These are phyloP conservation scores for Folsomia candida DNA, from an alignment of 2,888 invertebrate genomes.

Conservation along the genomic window DNA sequence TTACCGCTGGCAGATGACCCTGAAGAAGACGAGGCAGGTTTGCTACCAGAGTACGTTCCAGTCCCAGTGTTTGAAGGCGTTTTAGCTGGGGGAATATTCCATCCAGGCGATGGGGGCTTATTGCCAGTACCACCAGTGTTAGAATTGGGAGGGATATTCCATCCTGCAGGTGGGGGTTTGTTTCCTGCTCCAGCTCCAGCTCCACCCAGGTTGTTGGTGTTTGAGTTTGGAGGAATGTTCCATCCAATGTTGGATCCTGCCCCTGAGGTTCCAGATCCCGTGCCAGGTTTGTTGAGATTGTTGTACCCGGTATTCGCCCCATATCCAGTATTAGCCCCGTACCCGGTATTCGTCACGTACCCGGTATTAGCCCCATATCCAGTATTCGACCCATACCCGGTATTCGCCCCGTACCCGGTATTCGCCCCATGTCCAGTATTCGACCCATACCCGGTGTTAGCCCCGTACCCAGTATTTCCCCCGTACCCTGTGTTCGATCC, in stretches of 20 bases:
- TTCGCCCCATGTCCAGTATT: constrained; percentile 20
- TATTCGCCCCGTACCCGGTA: constrained; percentile 22
- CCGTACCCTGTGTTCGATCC: constrained; percentile 17
- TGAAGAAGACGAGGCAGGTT: background rate
- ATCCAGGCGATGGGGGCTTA: constrained; percentile 27
- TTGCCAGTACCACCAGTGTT: constrained; percentile 20
- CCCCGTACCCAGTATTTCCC: constrained; percentile 6
- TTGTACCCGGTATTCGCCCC: constrained; percentile 28
- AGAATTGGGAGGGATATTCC: background rate
- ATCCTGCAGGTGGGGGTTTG: constrained; percentile 30
- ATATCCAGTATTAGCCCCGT: constrained; percentile 12
- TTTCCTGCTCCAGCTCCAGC: constrained; percentile 12
- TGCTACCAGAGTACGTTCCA: background rate
- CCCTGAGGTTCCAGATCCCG: constrained; percentile 14
- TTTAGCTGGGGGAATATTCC: constrained; percentile 9
- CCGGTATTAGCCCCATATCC: constrained; percentile 22
- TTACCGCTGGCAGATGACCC: background rate
- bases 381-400: constrained; percentile 25
- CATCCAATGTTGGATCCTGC: constrained; percentile 23
- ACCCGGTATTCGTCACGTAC: constrained; percentile 13
- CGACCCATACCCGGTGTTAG: constrained; percentile 11
- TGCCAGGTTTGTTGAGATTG: constrained; percentile 19
- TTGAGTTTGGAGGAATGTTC: constrained; percentile 36
- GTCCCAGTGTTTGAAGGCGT: background rate
- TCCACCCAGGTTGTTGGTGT: constrained; percentile 15